phyloP scores from a whole-genome alignment of 2,888 invertebrate genomes.

The Therioaphis trifolii region DNA sequence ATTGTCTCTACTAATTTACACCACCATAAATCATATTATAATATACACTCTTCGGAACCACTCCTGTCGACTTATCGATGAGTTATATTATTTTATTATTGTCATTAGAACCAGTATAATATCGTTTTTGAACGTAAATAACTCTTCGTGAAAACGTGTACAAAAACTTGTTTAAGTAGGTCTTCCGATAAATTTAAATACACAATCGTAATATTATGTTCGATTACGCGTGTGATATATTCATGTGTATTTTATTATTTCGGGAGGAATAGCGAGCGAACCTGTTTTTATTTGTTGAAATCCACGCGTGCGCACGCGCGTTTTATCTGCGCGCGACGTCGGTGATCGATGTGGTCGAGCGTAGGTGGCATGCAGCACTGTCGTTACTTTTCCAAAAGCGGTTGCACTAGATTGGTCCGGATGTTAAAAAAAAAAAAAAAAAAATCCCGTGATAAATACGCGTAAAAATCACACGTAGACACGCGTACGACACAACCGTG shows the following conservation, averaged over 20 bases:
- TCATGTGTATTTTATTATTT: conserved; percentile 2
- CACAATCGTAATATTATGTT: neutral
- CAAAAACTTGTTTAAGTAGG: conserved; percentile 33
- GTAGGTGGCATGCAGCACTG: neutral
- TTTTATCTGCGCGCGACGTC: neutral
- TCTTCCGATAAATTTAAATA: neutral
- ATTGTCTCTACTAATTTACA: too few species aligned
- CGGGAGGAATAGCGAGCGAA: neutral
- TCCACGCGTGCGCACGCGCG: neutral
- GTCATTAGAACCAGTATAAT: conserved; percentile 15
- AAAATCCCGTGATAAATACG: neutral
- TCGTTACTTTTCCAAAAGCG: neutral
- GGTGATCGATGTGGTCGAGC: neutral
- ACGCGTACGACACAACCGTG: too few species aligned
- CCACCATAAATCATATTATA: too few species aligned
- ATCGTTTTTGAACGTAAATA: neutral
- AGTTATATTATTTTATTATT: conserved; percentile 22
- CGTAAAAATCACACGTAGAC: neutral
- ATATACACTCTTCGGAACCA: neutral
- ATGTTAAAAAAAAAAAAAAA: neutral
- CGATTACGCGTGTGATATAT: conserved; percentile 22
- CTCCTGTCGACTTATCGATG: conserved; percentile 24
- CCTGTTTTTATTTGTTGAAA: conserved; percentile 18
- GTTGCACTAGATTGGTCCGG: too few species aligned
- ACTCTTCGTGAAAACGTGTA: neutral